Conservation (phyloP, 2,797 vertebrate genomes). For the Chiloscyllium punctatum region DNA sequence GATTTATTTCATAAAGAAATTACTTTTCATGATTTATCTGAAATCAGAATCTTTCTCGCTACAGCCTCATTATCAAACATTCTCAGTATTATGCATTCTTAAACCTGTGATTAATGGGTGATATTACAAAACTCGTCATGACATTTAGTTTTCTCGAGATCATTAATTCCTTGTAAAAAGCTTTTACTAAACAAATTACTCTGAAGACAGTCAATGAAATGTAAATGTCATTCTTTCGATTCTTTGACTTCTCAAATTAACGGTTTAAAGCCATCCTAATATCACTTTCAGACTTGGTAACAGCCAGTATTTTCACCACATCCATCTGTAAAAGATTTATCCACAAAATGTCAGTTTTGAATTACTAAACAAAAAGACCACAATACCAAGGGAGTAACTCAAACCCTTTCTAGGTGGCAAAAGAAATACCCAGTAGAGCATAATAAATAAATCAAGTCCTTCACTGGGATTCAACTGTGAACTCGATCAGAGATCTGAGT, state of each 20-base stretch:
- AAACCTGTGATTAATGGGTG: not conserved
- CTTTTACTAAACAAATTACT: not conserved
- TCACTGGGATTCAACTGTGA: not conserved
- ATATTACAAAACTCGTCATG: not conserved
- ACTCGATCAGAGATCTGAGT: not conserved
- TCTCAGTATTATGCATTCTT: too few relatives aligned
- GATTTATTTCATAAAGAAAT: not conserved
- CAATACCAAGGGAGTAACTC: not conserved
- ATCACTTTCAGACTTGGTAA: not conserved
- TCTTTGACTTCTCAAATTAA: not conserved
- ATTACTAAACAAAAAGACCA: constrained; percentile 2
- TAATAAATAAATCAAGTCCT: not conserved
- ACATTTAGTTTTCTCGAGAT: not conserved
- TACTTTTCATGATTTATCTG: not conserved
- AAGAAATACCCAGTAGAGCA: too few relatives aligned
- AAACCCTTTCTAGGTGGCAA: not conserved
- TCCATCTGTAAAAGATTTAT: not conserved
- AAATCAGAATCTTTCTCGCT: not conserved
- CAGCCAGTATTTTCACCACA: not conserved
- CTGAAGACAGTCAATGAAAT: not conserved
- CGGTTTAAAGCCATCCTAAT: not conserved
- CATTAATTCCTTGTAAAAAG: not conserved
- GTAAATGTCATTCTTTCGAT: not conserved
- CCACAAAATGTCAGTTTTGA: not conserved
- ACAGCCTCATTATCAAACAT: not conserved